A percentile compares a stretch with the other conserved stretches of the same genome.
These are phyloP conservation scores for Drosophila tsacasi DNA, from an alignment of 1,140 invertebrate genomes.

Conservation along the genomic window DNA sequence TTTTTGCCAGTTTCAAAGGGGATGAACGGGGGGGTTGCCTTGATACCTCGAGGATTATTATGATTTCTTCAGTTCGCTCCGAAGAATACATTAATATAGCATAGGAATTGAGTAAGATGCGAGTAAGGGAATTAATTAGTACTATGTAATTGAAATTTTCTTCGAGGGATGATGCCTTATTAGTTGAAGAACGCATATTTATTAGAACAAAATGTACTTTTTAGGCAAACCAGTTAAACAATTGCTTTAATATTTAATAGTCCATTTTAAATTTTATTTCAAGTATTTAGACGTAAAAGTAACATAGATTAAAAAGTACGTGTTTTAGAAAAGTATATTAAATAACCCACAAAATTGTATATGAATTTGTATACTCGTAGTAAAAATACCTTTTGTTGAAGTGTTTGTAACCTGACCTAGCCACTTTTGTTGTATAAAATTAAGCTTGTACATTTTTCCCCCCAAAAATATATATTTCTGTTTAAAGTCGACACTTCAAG, in stretches of 20 bases:
- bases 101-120: background rate
- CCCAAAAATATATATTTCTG: background rate
- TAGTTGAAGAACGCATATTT: background rate
- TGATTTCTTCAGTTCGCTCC: background rate
- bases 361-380: background rate
- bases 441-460: background rate
- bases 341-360: background rate
- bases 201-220: background rate
- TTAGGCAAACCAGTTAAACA: background rate
- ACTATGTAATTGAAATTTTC: background rate
- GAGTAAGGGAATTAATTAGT: background rate
- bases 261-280: background rate
- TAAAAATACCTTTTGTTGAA: too few species aligned
- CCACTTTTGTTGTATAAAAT: background rate
- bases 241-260: background rate
- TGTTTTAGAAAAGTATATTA: background rate
- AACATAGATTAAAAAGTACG: background rate
- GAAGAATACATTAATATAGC: background rate
- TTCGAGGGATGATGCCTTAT: background rate
- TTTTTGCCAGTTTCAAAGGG: slow-evolving; percentile 20
- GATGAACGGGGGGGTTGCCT: slow-evolving; percentile 11
- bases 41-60: slow-evolving; percentile 11
- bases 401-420: background rate
- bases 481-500: background rate
- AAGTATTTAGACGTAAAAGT: background rate